These are phyloP conservation scores for Eonycteris spelaea DNA, from an alignment of 2,113 vertebrate genomes.

Conservation along the genomic window DNA sequence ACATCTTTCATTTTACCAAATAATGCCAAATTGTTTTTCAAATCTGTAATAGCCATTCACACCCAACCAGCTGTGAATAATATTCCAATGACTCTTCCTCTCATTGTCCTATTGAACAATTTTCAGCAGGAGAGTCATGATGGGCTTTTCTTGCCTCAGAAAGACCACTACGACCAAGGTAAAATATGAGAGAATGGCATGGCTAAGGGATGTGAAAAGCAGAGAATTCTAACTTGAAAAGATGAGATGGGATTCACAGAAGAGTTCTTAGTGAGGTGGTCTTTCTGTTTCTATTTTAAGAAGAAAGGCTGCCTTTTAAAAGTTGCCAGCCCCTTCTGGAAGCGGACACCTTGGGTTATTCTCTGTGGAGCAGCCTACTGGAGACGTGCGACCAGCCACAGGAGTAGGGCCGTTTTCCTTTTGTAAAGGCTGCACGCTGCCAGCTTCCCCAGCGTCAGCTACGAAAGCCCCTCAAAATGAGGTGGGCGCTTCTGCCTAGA, in stretches of 20 bases:
- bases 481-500: too few relatives aligned
- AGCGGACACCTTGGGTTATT: neutral
- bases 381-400: rapidly evolving
- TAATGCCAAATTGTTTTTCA: neutral
- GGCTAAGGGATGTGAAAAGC: neutral
- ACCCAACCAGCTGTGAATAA: neutral
- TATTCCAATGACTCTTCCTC: neutral
- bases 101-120: neutral
- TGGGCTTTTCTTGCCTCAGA: neutral
- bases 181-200: neutral
- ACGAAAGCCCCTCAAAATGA: neutral
- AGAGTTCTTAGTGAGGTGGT: neutral
- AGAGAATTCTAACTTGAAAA: neutral
- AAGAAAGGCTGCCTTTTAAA: neutral
- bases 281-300: neutral
- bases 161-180: neutral
- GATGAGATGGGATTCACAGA: neutral
- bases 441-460: neutral
- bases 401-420: neutral
- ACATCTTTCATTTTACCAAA: neutral
- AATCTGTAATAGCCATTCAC: neutral
- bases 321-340: neutral
- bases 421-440: rapidly evolving
- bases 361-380: neutral
- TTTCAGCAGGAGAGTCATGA: neutral